A percentile compares a stretch with the other conserved stretches of the same genome.
These are phyloP conservation scores for Ochotona curzoniae DNA, from an alignment of 2,113 vertebrate genomes.

Conservation along the genomic window DNA sequence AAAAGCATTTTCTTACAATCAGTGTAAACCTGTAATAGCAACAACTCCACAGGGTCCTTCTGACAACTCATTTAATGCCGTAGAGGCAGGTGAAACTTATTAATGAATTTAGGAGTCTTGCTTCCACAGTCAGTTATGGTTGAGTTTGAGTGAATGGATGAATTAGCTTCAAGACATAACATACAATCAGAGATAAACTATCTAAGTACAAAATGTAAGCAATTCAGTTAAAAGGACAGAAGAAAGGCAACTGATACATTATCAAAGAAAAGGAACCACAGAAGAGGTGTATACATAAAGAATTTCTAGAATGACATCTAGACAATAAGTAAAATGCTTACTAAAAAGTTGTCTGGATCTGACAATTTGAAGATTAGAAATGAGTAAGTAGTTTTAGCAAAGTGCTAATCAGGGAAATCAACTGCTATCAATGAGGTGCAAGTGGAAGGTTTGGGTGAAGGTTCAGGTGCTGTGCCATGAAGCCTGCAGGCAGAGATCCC, in stretches of 20 bases:
- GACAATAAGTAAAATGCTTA: neutral
- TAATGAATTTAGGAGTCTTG: neutral
- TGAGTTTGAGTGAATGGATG: neutral
- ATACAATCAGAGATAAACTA: slow-evolving; percentile 2
- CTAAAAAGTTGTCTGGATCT: neutral
- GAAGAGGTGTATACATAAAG: neutral
- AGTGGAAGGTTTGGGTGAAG: neutral
- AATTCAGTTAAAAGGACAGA: neutral
- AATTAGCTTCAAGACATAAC: neutral
- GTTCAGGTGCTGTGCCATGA: neutral
- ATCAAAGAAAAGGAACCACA: neutral
- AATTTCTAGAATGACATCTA: neutral
- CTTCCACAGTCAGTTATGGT: neutral
- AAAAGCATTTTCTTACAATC: neutral
- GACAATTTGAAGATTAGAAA: neutral
- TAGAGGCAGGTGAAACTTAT: neutral
- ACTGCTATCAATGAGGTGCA: neutral
- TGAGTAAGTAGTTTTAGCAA: neutral
- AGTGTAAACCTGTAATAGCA: neutral
- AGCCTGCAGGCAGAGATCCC: neutral
- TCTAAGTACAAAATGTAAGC: neutral
- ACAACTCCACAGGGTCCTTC: neutral
- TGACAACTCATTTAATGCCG: neutral
- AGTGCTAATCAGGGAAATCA: neutral
- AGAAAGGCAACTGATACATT: neutral